Conservation (phyloP, 2,797 vertebrate genomes). For the Acanthurus tractus region DNA sequence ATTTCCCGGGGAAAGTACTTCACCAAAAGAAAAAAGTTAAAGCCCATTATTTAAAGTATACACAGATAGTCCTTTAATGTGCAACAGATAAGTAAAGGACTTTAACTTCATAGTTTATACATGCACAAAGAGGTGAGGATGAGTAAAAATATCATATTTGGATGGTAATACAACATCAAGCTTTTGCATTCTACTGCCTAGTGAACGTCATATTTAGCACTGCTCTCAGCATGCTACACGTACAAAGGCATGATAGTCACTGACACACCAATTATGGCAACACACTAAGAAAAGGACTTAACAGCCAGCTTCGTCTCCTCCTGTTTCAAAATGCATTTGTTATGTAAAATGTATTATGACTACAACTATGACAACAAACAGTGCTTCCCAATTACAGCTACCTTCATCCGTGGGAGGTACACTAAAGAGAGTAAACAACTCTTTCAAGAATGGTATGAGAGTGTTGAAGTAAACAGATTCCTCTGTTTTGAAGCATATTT, state of each 20-base stretch:
- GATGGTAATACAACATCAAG: conserved; percentile 47
- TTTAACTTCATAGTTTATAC: conserved; percentile 44
- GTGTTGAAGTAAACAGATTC: conserved; percentile 32
- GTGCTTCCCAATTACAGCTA: conserved; percentile 61
- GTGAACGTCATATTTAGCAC: conserved; percentile 24
- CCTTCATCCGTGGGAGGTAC: conserved; percentile 54
- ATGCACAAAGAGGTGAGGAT: conserved; percentile 14
- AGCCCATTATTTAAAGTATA: conserved; percentile 44
- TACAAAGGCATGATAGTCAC: conserved; percentile 64
- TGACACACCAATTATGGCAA: conserved; percentile 63
- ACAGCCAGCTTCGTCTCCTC: conserved; percentile 39
- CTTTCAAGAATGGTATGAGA: conserved; percentile 39
- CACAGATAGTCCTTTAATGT: no score
- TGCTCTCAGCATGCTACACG: conserved; percentile 42
- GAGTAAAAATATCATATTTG: conserved; percentile 35
- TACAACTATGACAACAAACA: conserved; percentile 60
- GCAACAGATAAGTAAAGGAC: conserved; percentile 35
- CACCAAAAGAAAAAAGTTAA: conserved; percentile 49
- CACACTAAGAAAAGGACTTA: conserved; percentile 49
- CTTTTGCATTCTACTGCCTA: conserved; percentile 12
- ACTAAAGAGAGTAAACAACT: conserved; percentile 51
- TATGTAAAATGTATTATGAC: conserved; percentile 60
- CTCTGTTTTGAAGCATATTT: conserved; percentile 34
- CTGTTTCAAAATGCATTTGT: conserved; percentile 64
- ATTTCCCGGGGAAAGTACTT: conserved; percentile 49